Base-by-base conservation (phyloP, 2,888 invertebrate genomes). In the Sminthurides aquaticus region DNA sequence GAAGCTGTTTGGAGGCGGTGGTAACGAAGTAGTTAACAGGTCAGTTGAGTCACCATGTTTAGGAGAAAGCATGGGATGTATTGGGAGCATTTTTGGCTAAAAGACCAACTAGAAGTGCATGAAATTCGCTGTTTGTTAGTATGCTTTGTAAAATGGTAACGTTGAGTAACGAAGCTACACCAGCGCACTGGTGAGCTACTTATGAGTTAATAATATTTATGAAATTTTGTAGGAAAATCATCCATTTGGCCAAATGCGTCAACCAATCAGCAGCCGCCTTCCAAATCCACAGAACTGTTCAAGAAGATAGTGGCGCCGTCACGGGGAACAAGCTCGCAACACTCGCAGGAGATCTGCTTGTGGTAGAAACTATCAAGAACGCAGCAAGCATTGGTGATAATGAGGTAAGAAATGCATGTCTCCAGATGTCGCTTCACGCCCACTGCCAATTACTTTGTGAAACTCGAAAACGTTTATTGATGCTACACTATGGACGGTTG, bases 281-380 rank as follows among this genome's bases (percentile, higher is more conserved):
- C 56, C 29, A 43, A 3, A 59, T 66, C 22, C 66, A 66, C 26
- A 27, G 63, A 25, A 66, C 66, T 3, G 57, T 66, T 3, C 28
- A 56, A 26, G 63, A 66, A 15, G 11, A 22, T 2, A 55, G n/a
- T 2, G 5, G 48, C 5, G 20, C 43, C 5, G 20, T 34, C 3
- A 15, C 49, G 5, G 57, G 66, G 59, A 66, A 66, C 49, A 66
- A 66, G 57, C 29, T 66, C 29, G 62, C 66, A 20, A 63, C 60
- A 5, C 48, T 66, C 15, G 58, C 68, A 1, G 70, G 70, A 49
- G 70, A 70, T 56, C 62, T 70, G 24, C 66, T 70, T 22, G 70
- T 70, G 3, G 63, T 66, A 15, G 54, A 58, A 27, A 43, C 57
- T 15, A 66, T 66, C 3, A 24, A 58, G 43, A 58, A 59, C 56